Conservation (phyloP, 2,113 vertebrate species). For the Cervus canadensis region DNA sequence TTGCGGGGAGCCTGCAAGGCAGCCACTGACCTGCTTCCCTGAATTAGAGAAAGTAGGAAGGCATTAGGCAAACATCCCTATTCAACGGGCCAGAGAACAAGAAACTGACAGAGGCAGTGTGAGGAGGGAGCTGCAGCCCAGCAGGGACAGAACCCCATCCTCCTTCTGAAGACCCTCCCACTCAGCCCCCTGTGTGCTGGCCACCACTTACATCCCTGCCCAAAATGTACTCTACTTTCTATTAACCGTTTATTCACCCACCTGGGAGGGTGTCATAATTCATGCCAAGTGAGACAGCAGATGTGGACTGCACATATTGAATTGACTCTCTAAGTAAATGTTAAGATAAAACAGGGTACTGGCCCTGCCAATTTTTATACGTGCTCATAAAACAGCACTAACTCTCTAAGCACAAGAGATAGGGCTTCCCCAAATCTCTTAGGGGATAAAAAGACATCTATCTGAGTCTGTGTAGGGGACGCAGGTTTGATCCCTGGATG, state of each 20-base stretch:
- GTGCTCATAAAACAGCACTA: not conserved
- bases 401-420: not conserved
- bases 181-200: not conserved
- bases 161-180: not conserved
- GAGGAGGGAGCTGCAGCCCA: not conserved
- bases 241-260: slow-evolving; percentile 13
- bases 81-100: not conserved
- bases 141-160: not conserved
- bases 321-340: not conserved
- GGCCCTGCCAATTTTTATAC: not conserved
- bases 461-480: not conserved
- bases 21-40: not conserved
- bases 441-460: not conserved
- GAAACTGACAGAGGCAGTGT: not conserved
- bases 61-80: not conserved
- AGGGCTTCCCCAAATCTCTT: not conserved
- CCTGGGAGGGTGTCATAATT: not conserved
- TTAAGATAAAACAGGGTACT: not conserved
- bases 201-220: not conserved
- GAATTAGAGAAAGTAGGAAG: not conserved
- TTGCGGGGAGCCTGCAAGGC: not conserved
- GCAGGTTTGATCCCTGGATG: not conserved
- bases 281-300: not conserved
- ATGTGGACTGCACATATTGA: not conserved
- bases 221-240: slow-evolving; percentile 19